phyloP scores from a whole-genome alignment of 2,888 invertebrate genomes.

The Rhabditophanes sp. region DNA sequence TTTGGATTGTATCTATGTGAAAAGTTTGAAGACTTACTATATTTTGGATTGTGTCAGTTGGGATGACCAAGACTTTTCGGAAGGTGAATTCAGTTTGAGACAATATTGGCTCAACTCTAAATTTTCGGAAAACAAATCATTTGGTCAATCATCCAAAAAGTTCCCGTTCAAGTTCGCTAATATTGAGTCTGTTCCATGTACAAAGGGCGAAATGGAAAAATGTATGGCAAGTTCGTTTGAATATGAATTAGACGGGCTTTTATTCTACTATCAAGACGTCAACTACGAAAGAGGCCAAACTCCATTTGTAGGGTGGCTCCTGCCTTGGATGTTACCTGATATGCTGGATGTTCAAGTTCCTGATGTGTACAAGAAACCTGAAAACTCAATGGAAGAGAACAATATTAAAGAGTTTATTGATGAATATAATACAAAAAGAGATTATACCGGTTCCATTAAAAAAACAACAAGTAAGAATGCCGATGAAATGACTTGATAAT shows the following conservation, averaged over 20 bases:
- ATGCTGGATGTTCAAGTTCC: conserved; percentile 20
- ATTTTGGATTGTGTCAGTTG: conserved; percentile 69
- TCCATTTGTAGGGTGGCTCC: conserved; percentile 79
- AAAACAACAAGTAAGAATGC: no score
- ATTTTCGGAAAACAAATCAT: conserved; percentile 8
- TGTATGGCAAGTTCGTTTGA: conserved; percentile 17
- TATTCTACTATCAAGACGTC: conserved; percentile 73
- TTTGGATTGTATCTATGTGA: conserved; percentile 66
- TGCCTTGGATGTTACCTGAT: conserved; percentile 46
- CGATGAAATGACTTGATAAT: no score
- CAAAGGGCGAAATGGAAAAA: conserved; percentile 24
- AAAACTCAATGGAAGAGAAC: conserved; percentile 3
- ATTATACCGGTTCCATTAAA: no score
- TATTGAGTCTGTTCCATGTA: conserved; percentile 15
- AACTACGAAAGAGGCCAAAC: conserved; percentile 55
- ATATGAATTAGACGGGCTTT: conserved; percentile 60
- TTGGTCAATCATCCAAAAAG: conserved; percentile 9
- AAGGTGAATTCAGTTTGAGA: conserved; percentile 57
- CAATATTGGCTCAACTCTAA: conserved; percentile 55
- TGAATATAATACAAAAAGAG: no score
- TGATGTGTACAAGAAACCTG: conserved; percentile 3
- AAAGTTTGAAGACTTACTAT: conserved; percentile 55
- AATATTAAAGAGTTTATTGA: conserved; percentile 19
- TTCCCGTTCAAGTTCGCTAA: neutral
- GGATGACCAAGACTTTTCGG: no score